Evolutionary conservation across 1,140 invertebrate genomes (phyloP).

Genomic region (Hyphantria cunea): DNA sequence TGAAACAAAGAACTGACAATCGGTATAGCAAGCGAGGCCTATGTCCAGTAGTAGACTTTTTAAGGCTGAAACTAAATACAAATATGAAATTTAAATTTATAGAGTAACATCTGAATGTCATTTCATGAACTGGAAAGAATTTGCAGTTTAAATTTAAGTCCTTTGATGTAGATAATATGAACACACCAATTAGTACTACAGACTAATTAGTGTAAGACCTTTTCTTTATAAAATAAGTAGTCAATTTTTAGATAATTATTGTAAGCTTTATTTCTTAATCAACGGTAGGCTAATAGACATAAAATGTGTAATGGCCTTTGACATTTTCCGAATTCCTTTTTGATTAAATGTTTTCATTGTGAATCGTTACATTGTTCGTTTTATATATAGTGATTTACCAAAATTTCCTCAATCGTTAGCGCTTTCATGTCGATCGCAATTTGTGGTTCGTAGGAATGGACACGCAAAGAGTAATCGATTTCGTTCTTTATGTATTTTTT

Average conservation of each 20-base stretch:
- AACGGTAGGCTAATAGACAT: constrained; percentile 1
- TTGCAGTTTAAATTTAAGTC: too few species aligned
- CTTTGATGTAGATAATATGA: too few species aligned
- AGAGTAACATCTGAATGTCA: too few species aligned
- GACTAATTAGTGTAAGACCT: too few species aligned
- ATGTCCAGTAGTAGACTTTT: too few species aligned
- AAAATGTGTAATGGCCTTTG: constrained; percentile 5
- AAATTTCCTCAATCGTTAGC: constrained; percentile 44
- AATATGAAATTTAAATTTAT: too few species aligned
- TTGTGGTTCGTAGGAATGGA: constrained; percentile 29
- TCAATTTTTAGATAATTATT: not conserved
- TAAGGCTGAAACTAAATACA: too few species aligned
- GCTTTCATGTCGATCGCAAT: constrained; percentile 42
- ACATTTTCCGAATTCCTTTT: constrained; percentile 8
- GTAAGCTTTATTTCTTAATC: not conserved
- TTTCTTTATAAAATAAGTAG: too few species aligned
- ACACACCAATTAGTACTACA: too few species aligned
- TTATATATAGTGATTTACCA: constrained; percentile 43
- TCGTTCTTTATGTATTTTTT: constrained; percentile 34
- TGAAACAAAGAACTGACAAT: too few species aligned
- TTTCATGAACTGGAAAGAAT: too few species aligned
- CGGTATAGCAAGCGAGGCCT: too few species aligned
- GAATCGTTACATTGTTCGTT: constrained; percentile 32
- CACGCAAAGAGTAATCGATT: constrained; percentile 32
- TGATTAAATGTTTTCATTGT: constrained; percentile 29